These are phyloP conservation scores for Phyllotreta striolata DNA, from an alignment of 2,888 invertebrate species.

Conservation along the genomic window DNA sequence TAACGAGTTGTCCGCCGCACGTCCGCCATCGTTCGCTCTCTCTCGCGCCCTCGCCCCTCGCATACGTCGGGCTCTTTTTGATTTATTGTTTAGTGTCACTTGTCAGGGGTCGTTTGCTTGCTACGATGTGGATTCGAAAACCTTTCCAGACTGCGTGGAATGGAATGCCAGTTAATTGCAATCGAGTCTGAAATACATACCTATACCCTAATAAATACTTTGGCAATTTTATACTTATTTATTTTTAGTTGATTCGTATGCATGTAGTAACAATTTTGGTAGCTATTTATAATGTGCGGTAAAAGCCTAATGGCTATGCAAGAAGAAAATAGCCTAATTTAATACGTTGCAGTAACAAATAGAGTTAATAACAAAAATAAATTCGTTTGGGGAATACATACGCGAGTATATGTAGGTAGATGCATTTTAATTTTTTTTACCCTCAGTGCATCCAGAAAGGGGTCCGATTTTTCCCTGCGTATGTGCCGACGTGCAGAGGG, in stretches of 20 bases:
- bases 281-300: too few species aligned
- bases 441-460: too few species aligned
- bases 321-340: too few species aligned
- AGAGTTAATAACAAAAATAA: too few species aligned
- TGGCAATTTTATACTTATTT: background rate
- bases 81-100: slow-evolving; percentile 30
- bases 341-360: too few species aligned
- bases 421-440: too few species aligned
- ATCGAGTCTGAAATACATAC: background rate
- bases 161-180: slow-evolving; percentile 15
- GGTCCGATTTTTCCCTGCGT: slow-evolving; percentile 25
- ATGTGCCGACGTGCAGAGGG: slow-evolving; percentile 26
- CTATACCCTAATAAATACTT: background rate
- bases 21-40: slow-evolving; percentile 18
- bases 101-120: slow-evolving; percentile 28
- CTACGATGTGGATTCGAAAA: slow-evolving; percentile 19
- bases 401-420: too few species aligned
- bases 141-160: slow-evolving; percentile 8
- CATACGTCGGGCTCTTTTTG: slow-evolving; percentile 21
- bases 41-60: background rate
- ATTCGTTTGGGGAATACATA: too few species aligned
- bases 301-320: too few species aligned
- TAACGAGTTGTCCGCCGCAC: slow-evolving; percentile 2
- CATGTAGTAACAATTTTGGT: too few species aligned
- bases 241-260: background rate